These are phyloP conservation scores for Lota lota DNA, from an alignment of 2,113 vertebrate genomes.

Conservation along the genomic window DNA sequence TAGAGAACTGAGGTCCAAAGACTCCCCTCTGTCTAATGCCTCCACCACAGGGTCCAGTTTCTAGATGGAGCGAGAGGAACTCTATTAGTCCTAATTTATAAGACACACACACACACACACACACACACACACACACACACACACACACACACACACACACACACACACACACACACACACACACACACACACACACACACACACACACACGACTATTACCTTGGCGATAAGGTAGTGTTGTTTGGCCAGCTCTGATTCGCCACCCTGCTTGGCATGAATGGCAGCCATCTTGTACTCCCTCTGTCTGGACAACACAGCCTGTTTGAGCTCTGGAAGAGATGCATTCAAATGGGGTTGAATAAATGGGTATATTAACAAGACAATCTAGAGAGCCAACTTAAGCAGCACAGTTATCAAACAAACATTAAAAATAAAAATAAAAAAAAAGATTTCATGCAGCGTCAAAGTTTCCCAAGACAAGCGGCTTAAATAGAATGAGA, in stretches of 20 bases:
- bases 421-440: no score
- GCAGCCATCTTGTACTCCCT: conserved; percentile 85
- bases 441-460: no score
- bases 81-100: not conserved
- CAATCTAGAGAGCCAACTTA: no score
- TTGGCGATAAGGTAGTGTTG: conserved; percentile 79
- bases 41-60: conserved; percentile 77
- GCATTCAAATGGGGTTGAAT: no score
- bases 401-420: no score
- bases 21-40: conserved; percentile 70
- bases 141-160: not conserved
- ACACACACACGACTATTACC: conserved; percentile 57
- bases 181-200: not conserved
- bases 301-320: conserved; percentile 75
- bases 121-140: not conserved
- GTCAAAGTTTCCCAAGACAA: no score
- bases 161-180: not conserved
- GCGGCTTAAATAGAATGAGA: no score
- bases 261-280: conserved; percentile 80
- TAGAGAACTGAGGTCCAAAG: conserved; percentile 71
- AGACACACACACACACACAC: not conserved
- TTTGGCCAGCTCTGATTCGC: conserved; percentile 71
- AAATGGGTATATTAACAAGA: no score
- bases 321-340: conserved; percentile 55
- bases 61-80: conserved; percentile 54